phyloP scores from a whole-genome alignment of 92 coral and sea anemone species.

The Meandrina meandrites region DNA sequence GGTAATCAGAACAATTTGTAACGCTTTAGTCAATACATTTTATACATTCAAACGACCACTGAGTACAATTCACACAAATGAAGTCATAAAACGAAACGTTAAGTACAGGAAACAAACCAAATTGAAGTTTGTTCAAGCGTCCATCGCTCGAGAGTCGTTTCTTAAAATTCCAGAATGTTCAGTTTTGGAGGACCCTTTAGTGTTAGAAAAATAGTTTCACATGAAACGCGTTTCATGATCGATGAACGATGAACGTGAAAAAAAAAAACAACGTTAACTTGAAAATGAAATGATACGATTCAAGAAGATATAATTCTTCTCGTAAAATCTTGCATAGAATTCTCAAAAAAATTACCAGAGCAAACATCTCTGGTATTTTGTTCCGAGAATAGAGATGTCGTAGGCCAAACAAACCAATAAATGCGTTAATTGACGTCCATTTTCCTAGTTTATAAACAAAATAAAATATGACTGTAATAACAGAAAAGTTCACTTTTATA shows the following conservation, averaged over 20 bases:
- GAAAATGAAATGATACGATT: no score
- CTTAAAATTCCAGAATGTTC: not conserved
- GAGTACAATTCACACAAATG: no score
- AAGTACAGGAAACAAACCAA: no score
- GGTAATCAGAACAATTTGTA: no score
- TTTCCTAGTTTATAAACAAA: constrained; percentile 2
- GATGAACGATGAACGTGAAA: not conserved
- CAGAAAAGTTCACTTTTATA: not conserved
- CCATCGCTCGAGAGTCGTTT: no score
- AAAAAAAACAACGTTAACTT: not conserved
- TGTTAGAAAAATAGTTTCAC: not conserved
- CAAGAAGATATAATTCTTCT: not conserved
- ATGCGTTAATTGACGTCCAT: not conserved
- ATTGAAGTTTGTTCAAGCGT: not conserved
- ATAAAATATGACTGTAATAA: constrained; percentile 6
- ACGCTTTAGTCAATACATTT: no score
- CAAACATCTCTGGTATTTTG: not conserved
- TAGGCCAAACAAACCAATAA: not conserved
- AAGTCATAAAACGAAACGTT: no score
- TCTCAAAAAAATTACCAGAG: not conserved
- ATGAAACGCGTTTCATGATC: not conserved
- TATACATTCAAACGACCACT: no score
- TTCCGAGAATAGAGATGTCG: not conserved
- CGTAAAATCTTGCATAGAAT: not conserved
- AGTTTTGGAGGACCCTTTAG: not conserved